phyloP scores from a whole-genome alignment of 2,113 vertebrate genomes.

The Ploceus nigricollis region DNA sequence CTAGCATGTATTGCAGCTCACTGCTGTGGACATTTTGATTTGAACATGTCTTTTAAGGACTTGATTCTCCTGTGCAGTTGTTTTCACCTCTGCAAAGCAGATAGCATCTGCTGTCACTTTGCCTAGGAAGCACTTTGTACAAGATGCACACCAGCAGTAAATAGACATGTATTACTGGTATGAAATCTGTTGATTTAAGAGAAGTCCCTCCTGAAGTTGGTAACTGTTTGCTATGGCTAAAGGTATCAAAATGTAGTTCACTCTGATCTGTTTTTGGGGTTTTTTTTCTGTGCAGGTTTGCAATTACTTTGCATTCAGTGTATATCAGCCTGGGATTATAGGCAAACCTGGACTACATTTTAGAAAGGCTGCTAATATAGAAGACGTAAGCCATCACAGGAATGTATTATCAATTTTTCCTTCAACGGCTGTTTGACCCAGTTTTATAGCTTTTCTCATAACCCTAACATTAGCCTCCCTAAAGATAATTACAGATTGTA shows the following conservation, averaged over 20 bases:
- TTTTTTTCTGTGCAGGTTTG: neutral
- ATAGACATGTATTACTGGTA: neutral
- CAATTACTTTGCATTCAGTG: neutral
- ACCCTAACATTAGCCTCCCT: neutral
- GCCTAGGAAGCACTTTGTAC: neutral
- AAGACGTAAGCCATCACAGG: neutral
- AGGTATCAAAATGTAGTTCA: neutral
- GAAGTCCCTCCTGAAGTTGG: neutral
- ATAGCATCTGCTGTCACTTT: neutral
- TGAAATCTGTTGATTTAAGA: neutral
- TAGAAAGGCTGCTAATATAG: neutral
- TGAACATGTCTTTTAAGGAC: neutral
- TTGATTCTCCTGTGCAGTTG: neutral
- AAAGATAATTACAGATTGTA: neutral
- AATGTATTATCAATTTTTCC: neutral
- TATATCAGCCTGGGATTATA: neutral
- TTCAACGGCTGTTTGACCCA: neutral
- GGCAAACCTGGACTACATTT: neutral
- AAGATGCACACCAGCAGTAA: neutral
- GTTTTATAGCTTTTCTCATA: neutral
- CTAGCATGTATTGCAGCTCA: neutral
- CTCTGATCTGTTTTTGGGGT: fast-evolving
- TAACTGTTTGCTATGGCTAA: neutral
- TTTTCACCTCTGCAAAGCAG: neutral
- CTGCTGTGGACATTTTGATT: neutral